These are phyloP conservation scores for Amphipyra berbera DNA, from an alignment of 2,888 invertebrate genomes.

Conservation along the genomic window DNA sequence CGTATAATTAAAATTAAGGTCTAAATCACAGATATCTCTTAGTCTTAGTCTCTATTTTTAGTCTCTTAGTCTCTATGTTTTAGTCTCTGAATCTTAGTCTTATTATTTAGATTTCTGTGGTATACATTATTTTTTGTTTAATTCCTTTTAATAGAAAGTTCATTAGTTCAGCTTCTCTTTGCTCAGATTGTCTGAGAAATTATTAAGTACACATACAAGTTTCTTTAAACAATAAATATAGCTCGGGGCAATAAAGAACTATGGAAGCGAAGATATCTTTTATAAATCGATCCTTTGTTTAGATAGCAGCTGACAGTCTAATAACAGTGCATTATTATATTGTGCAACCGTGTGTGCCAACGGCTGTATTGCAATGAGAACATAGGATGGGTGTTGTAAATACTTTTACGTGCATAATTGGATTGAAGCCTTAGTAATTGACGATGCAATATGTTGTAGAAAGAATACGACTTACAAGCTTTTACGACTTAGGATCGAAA, in stretches of 20 bases:
- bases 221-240: conserved; percentile 39
- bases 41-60: no score
- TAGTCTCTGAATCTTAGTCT: no score
- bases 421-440: conserved; percentile 65
- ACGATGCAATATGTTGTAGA: conserved; percentile 45
- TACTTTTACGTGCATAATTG: conserved; percentile 63
- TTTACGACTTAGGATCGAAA: conserved; percentile 12
- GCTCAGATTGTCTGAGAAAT: conserved; percentile 30
- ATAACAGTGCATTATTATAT: conserved; percentile 61
- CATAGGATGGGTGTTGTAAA: conserved; percentile 50
- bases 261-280: conserved; percentile 42
- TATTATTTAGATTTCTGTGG: no score
- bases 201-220: conserved; percentile 34
- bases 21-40: no score
- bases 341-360: conserved; percentile 52
- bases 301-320: conserved; percentile 56
- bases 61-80: no score
- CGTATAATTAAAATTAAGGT: conserved; percentile 2
- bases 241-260: conserved; percentile 35
- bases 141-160: conserved; percentile 35
- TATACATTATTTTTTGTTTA: conserved; percentile 6
- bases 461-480: conserved; percentile 26
- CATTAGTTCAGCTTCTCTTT: conserved; percentile 30
- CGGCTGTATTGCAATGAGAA: conserved; percentile 39
- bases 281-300: conserved; percentile 53